These are phyloP conservation scores for Rhadina sibilatrix DNA, from an alignment of 2,113 vertebrate genomes.

Conservation along the genomic window DNA sequence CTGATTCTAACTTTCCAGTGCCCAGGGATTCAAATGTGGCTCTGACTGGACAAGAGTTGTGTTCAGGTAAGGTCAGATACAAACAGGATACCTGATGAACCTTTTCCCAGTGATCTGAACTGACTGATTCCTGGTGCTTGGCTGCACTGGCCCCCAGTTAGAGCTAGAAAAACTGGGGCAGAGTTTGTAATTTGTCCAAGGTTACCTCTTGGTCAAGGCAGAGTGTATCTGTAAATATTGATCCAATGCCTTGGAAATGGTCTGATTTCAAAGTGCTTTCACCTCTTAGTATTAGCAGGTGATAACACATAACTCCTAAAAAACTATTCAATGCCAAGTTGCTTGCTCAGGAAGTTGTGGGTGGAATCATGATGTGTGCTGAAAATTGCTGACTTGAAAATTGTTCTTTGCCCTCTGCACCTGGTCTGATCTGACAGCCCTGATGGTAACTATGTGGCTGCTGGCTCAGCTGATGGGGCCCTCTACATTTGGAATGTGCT, in stretches of 20 bases:
- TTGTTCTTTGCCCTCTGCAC: not conserved
- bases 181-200: not conserved
- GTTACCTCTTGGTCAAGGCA: not conserved
- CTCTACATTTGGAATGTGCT: constrained; percentile 92
- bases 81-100: not conserved
- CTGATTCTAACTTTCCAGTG: constrained; percentile 71
- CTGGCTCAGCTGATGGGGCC: constrained; percentile 89
- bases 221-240: not conserved
- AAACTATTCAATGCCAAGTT: not conserved
- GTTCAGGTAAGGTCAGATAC: constrained; percentile 82
- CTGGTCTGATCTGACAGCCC: constrained; percentile 75
- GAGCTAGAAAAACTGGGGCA: not conserved
- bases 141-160: not conserved
- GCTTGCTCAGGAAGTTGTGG: not conserved
- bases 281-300: not conserved
- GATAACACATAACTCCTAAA: not conserved
- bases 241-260: not conserved
- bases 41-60: constrained; percentile 96
- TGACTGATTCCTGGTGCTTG: not conserved
- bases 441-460: constrained; percentile 86
- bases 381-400: not conserved
- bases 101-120: not conserved
- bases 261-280: not conserved
- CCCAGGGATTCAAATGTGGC: constrained; percentile 95
- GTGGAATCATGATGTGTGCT: not conserved